Evolutionary conservation across 1,140 invertebrate genomes (phyloP), one percentile per base, ranked within the genome.

Genomic region (Acromyrmex charruanus): DNA sequence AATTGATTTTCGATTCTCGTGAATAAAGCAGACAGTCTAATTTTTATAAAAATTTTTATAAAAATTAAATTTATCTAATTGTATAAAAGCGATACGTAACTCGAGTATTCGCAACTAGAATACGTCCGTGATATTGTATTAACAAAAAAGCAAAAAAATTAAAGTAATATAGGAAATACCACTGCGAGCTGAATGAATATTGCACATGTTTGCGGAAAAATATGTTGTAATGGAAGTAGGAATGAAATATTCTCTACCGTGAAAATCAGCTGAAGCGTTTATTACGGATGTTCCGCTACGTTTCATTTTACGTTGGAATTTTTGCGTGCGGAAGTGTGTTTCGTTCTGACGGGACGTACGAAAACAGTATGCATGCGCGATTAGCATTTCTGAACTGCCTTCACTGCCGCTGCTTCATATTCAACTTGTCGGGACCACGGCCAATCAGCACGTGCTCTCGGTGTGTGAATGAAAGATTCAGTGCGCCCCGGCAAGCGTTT

Each of bases 401-500:
- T 49, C 68, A 16, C 66, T 25, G 66, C 35, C 53, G 80, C 18
- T 61, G 80, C 68, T 82, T 82, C 80, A 74, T 82, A 82, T 82
- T 82, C 80, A 82, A 74, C 68, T 49, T 59, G 80, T 21, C 49
- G 28, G 77, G n/a, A 44, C 61, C 49, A 44, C 61, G 71, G 55
- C 80, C 80, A 82, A 82, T 82, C 80, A 82, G 80, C 80, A 74
- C 68, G 71, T 75, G 21, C 28, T 66, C 35, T 61, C 77, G 53
- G 44, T 7, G 39, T 49, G 58, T 61, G 59, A 89, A 89, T 69
- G 82, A 89, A 86, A 59, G 80, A 88, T 89, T 87, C 86, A 82
- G 39, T 51, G 55, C 35, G 77, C 72, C 10, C 9, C 49, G 69
- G 68, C 68, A 39, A 39, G 58, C 44, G 31, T 74, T 82, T 82